Conservation (phyloP, 53 echinoderm and acorn worm genomes). For the Zoroaster sp. region DNA sequence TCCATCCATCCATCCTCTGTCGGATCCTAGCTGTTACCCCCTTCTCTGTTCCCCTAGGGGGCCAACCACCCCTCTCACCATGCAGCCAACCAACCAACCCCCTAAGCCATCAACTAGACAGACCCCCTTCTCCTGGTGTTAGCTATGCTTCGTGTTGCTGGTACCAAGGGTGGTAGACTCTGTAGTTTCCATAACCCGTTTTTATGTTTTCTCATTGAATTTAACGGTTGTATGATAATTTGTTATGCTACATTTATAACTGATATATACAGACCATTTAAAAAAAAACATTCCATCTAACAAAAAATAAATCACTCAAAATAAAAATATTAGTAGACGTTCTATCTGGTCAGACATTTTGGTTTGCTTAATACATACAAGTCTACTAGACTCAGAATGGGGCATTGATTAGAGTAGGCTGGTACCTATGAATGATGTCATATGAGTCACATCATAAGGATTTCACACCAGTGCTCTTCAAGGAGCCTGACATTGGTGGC, state of each 20-base stretch:
- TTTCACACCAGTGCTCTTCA: too few relatives aligned
- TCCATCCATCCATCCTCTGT: constrained; percentile 48
- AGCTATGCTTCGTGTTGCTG: constrained; percentile 15
- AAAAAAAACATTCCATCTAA: too few relatives aligned
- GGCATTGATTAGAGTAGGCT: too few relatives aligned
- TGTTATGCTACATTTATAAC: background rate
- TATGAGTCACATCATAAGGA: too few relatives aligned
- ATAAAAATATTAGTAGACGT: too few relatives aligned
- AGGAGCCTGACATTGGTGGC: too few relatives aligned
- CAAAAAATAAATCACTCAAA: too few relatives aligned
- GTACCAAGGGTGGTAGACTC: background rate
- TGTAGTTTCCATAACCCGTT: background rate
- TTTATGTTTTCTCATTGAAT: background rate
- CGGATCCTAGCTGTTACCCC: background rate
- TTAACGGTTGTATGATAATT: background rate
- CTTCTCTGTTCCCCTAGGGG: background rate
- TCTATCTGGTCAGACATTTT: too few relatives aligned
- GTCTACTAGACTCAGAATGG: too few relatives aligned
- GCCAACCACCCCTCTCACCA: constrained; percentile 20
- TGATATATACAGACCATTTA: too few relatives aligned
- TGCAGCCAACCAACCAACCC: constrained; percentile 27
- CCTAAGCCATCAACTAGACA: constrained; percentile 12
- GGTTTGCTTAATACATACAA: too few relatives aligned
- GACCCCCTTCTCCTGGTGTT: background rate
- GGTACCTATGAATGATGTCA: too few relatives aligned